Evolutionary conservation across 1,140 invertebrate species (phyloP), one percentile per base, ranked within the genome.

Genomic region (Aphelinus certus): DNA sequence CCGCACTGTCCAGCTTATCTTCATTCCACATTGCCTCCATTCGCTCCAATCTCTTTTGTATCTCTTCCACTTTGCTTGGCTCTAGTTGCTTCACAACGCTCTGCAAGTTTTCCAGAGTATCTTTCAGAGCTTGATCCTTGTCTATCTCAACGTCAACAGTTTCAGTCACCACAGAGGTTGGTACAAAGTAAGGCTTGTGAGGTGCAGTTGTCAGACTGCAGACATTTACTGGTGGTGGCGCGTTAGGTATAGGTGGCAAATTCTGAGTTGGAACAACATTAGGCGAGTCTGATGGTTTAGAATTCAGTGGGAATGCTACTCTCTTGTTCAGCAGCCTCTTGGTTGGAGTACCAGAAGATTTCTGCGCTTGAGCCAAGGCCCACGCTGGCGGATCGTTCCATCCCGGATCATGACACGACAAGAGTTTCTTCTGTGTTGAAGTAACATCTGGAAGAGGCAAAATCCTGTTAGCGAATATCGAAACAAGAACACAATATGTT

Each of bases 371-470:
- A 26, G 79, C 74, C 42, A 80, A 81, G n/a, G 82, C 83, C 83
- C 88, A 88, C 70, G 85, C 84, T 66, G 89, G 89, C 42, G 89
- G 88, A 82, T 89, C 89, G 67, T 89, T 89, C 89, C 89, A 89
- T 7, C 88, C 89, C 3, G 88, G 80, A 76, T 89, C 86, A 56
- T 88, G 83, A 58, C 71, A 77, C 7, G 85, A 78, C 51, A 79
- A 77, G 46, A 88, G 78, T n/a, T 63, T 70, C 26, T 84, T 83
- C 76, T 88, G 87, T 6, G 82, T 83, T 2, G 87, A 88, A 67
- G 71, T 10, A 26, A 75, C 72, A 69, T 77, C 69, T 56, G 68
- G n/a, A 56, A 49, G 67, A 60, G 53, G 26, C 63, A 49, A 42
- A 65, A 65, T 42, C 63, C 63, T 51, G 45, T 65, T 65, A 45